Percentiles rank a stretch among this genome's conserved stretches.
Conservation (phyloP, 2,797 vertebrate species). For the Eospalax fontanierii region DNA sequence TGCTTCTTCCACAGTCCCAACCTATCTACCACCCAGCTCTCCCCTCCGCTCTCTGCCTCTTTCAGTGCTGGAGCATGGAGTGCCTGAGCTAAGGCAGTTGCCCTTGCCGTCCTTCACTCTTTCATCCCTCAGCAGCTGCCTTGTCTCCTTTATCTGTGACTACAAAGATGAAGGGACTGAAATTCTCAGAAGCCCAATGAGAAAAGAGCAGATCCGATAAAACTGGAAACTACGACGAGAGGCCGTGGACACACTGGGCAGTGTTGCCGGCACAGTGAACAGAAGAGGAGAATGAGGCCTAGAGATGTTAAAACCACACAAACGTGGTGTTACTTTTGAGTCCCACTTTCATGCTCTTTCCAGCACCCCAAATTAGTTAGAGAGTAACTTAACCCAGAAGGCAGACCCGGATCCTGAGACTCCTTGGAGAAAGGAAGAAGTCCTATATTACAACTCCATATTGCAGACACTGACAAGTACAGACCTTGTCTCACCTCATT, state of each 20-base stretch:
- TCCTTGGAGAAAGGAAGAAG: not conserved
- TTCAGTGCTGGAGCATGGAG: not conserved
- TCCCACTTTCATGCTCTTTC: not conserved
- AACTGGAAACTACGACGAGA: not conserved
- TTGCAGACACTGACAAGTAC: not conserved
- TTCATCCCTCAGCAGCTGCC: not conserved
- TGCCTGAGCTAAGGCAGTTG: not conserved
- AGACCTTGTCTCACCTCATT: not conserved
- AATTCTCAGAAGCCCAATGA: not conserved
- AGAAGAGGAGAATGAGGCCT: not conserved
- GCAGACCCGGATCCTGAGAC: not conserved
- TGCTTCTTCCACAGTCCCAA: not conserved
- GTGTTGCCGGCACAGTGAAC: not conserved
- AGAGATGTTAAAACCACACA: constrained; percentile 26
- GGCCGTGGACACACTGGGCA: not conserved
- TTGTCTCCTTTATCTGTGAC: not conserved
- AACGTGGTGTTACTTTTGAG: not conserved
- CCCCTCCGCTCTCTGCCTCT: not conserved
- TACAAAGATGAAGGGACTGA: not conserved
- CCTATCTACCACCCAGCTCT: too few relatives aligned
- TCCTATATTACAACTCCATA: not conserved
- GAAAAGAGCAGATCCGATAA: not conserved
- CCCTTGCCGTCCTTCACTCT: not conserved
- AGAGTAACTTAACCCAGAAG: not conserved
- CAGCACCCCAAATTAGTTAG: not conserved